phyloP scores from a whole-genome alignment of 53 echinoderm and acorn worm species.

The Hippasteria phrygiana region DNA sequence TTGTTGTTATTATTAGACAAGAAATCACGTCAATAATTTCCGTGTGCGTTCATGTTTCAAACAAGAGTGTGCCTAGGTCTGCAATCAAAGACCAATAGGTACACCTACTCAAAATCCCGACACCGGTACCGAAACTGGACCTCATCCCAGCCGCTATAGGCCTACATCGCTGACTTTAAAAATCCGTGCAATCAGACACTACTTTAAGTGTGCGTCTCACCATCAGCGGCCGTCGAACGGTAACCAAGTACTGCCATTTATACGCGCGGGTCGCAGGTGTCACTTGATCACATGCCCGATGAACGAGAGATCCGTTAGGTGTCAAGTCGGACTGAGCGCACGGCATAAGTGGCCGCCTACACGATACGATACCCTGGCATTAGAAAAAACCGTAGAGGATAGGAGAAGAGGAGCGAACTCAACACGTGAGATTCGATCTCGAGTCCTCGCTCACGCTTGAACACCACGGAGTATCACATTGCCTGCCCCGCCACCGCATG shows the following conservation, averaged over 20 bases:
- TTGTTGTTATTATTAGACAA: too few relatives aligned
- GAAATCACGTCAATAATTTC: too few relatives aligned
- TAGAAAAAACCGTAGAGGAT: background rate
- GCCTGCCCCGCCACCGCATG: constrained; percentile 20
- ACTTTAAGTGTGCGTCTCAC: constrained; percentile 35
- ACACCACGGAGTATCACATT: constrained; percentile 54
- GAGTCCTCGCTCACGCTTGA: constrained; percentile 46
- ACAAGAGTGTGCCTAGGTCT: too few relatives aligned
- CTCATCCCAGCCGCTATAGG: too few relatives aligned
- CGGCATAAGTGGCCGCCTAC: constrained; percentile 33
- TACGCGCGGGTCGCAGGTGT: constrained; percentile 53
- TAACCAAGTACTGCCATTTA: constrained; percentile 62
- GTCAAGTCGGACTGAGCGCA: constrained; percentile 51
- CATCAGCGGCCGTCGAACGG: constrained; percentile 2
- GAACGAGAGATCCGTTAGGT: constrained; percentile 56
- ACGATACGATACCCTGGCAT: constrained; percentile 17
- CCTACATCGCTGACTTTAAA: background rate
- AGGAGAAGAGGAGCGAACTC: constrained; percentile 25
- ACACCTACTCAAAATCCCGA: background rate
- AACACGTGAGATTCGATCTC: constrained; percentile 64
- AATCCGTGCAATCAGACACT: constrained; percentile 38
- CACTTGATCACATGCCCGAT: constrained; percentile 46
- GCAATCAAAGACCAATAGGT: background rate
- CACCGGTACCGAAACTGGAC: background rate
- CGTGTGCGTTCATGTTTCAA: too few relatives aligned